These are phyloP conservation scores for Temnopleurus reevesii DNA, from an alignment of 53 echinoderm and acorn worm species.

Conservation along the genomic window DNA sequence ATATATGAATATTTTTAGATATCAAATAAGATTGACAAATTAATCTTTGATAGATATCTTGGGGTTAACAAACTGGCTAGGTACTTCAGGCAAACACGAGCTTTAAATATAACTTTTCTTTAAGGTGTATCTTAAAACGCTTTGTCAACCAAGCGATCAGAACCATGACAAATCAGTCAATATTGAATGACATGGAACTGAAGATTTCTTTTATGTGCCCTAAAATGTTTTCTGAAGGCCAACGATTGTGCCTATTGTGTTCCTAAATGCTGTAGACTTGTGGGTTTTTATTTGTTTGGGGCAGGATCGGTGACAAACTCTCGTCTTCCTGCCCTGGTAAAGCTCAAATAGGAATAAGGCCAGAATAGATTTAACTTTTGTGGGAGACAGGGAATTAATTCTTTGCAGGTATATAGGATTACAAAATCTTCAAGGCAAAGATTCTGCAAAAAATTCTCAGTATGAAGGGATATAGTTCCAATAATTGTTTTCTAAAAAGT, in stretches of 20 bases:
- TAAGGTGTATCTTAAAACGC: slow-evolving; percentile 30
- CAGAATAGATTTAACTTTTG: background rate
- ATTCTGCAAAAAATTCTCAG: background rate
- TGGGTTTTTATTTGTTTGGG: slow-evolving; percentile 9
- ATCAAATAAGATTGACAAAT: no score
- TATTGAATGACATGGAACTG: slow-evolving; percentile 38
- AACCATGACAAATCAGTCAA: slow-evolving; percentile 24
- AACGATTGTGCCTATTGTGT: slow-evolving; percentile 1
- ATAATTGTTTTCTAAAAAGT: no score
- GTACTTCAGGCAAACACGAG: background rate
- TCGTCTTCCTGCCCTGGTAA: background rate
- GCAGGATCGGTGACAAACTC: background rate
- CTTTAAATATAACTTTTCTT: slow-evolving; percentile 23
- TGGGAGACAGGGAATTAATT: background rate
- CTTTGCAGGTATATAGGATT: background rate
- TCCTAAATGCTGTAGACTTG: background rate
- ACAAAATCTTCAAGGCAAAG: background rate
- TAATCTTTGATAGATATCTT: no score
- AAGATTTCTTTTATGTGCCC: slow-evolving; percentile 32
- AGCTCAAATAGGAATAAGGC: background rate
- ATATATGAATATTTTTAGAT: no score
- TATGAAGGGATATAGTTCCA: no score
- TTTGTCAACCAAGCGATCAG: slow-evolving; percentile 40
- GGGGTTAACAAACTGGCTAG: background rate
- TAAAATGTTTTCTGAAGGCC: slow-evolving; percentile 36